phyloP scores from a whole-genome alignment of 2,888 invertebrate genomes.

The Adineta ricciae region DNA sequence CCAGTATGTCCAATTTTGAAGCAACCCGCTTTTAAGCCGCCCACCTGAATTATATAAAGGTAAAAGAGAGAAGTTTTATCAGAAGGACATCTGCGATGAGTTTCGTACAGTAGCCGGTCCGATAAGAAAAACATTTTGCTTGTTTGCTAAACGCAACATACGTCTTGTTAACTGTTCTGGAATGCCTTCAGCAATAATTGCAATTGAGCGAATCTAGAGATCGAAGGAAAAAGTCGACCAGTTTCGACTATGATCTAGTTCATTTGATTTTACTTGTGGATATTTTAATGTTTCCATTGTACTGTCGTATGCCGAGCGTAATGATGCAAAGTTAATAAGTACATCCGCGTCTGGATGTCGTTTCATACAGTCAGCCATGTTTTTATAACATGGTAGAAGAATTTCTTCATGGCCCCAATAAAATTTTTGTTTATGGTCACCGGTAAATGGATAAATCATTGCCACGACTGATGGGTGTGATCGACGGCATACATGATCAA shows the following conservation, averaged over 20 bases:
- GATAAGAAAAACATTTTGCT: conserved; percentile 74
- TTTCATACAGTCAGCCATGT: conserved; percentile 86
- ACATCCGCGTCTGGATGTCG: conserved; percentile 90
- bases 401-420: conserved; percentile 99
- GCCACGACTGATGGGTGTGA: conserved; percentile 76
- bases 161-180: conserved; percentile 96
- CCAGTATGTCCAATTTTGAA: conserved; percentile 99
- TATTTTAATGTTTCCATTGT: conserved; percentile 84
- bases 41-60: conserved; percentile 45
- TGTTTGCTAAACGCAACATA: conserved; percentile 66
- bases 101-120: conserved; percentile 64
- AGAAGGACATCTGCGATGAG: not conserved
- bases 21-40: conserved; percentile 94
- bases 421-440: conserved; percentile 97
- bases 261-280: conserved; percentile 55
- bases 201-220: conserved; percentile 69
- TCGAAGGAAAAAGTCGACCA: conserved; percentile 35
- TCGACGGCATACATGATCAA: conserved; percentile 83
- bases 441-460: conserved; percentile 89
- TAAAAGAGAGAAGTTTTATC: not conserved
- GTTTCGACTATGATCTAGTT: not conserved
- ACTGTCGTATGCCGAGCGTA: conserved; percentile 91
- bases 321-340: conserved; percentile 86
- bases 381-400: conserved; percentile 75
- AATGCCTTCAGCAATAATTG: conserved; percentile 97